Conservation (phyloP, 2,888 invertebrate genomes). For the Nomada fucata region DNA sequence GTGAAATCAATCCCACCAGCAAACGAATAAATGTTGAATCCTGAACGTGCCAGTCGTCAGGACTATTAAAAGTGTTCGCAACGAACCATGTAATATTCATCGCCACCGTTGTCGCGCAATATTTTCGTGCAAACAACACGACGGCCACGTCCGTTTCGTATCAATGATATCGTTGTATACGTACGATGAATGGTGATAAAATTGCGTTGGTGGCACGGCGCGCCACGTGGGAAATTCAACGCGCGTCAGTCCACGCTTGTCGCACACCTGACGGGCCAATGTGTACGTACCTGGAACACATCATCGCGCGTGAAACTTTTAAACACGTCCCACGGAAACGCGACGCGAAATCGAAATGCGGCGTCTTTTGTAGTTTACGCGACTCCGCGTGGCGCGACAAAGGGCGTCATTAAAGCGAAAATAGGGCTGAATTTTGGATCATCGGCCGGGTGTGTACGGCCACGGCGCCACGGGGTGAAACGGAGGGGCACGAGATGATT, state of each 20-base stretch:
- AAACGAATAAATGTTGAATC: not conserved
- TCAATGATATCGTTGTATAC: conserved; percentile 45
- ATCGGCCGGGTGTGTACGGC: not conserved
- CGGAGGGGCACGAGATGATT: not conserved
- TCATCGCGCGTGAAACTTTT: conserved; percentile 44
- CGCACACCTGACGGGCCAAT: conserved; percentile 13
- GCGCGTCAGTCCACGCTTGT: conserved; percentile 48
- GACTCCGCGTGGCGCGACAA: not conserved
- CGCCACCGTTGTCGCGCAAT: not conserved
- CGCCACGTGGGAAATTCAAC: conserved; percentile 50
- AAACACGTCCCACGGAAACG: conserved; percentile 9
- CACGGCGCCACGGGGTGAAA: not conserved
- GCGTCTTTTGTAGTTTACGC: not conserved
- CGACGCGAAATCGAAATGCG: conserved; percentile 15
- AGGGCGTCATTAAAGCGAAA: not conserved
- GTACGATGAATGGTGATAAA: conserved; percentile 49
- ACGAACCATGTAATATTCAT: conserved; percentile 1
- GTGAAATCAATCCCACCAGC: too few relatives aligned
- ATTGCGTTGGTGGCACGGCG: conserved; percentile 22
- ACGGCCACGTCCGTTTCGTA: not conserved
- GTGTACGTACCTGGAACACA: conserved; percentile 46
- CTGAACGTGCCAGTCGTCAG: not conserved
- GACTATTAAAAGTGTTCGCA: not conserved
- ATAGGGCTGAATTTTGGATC: not conserved
- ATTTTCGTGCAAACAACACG: conserved; percentile 31